These are phyloP conservation scores for Exaiptasia diaphana DNA, from an alignment of 64 coral and sea anemone genomes.

Conservation along the genomic window DNA sequence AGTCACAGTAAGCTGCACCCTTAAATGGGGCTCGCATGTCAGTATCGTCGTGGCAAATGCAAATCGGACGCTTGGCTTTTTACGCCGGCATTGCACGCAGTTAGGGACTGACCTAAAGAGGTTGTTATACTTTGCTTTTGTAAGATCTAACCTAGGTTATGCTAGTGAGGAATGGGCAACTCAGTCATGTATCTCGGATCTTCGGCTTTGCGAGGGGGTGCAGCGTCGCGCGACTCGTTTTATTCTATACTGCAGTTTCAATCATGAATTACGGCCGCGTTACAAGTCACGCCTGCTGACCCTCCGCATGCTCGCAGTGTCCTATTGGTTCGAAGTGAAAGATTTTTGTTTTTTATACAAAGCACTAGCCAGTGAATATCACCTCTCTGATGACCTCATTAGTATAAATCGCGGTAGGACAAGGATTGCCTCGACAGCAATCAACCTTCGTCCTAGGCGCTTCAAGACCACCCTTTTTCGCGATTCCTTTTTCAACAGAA, in stretches of 20 bases:
- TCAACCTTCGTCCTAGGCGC: constrained; percentile 7
- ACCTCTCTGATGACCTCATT: not conserved
- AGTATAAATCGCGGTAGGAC: not conserved
- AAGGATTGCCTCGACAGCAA: not conserved
- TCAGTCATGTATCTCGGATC: constrained; percentile 1
- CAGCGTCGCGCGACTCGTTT: not conserved
- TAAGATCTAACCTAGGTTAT: constrained; percentile 11
- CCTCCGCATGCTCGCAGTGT: not conserved
- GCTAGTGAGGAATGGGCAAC: not conserved
- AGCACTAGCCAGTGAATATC: not conserved
- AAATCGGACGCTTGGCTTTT: constrained; percentile 33
- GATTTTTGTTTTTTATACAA: not conserved
- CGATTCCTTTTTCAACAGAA: not conserved
- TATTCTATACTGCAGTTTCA: constrained; percentile 18
- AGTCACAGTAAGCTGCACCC: constrained; percentile 10
- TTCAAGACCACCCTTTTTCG: not conserved
- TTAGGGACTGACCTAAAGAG: not conserved
- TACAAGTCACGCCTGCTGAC: constrained; percentile 28
- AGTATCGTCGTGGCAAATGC: constrained; percentile 21
- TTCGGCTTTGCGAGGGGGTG: not conserved
- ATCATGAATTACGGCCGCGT: not conserved
- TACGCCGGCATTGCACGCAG: not conserved
- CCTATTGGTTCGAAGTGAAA: not conserved
- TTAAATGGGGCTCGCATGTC: constrained; percentile 33
- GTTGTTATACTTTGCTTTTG: not conserved